Base-by-base conservation (phyloP, 2,888 invertebrate genomes). In the Baccha elongata region DNA sequence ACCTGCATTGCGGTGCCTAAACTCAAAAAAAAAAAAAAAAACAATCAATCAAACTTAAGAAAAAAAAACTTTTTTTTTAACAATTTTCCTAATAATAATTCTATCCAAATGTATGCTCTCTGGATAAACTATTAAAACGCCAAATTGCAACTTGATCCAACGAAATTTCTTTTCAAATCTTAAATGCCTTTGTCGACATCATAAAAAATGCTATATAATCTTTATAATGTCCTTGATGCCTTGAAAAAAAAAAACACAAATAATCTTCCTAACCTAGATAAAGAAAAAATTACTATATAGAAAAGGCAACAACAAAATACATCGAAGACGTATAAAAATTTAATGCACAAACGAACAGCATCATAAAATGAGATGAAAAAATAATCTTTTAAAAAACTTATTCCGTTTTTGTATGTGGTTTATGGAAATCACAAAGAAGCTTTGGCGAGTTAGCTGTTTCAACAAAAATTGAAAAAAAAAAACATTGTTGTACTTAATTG, bases 391-490 rank as follows among this genome's bases (percentile, higher is more conserved):
- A 26, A 17, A 58, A 74, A 83, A 83, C 81, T 83, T 83, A 83
- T 76, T 67, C 71, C 71, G 76, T 83, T 83, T 74, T 75, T 42
- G 72, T 72, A 50, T 42, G 72, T 72, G 58, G 68, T 73, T 64
- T 72, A 83, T 76, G 83, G 76, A 83, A 83, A 83, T 83, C 68
- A 52, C 83, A 83, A 83, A 68, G 83, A 72, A 73, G 75, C 71
- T 71, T 46, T 53, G 53, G 35, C 11, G 37, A 69, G 46, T 65
- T 52, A 48, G 52, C 71, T 53, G 46, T 23, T 4, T 3, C 29
- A 7, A 8, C 29, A 6, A n/a, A n/a, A n/a, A n/a, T n/a, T n/a
- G n/a, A n/a, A n/a, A n/a, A n/a, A n/a, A n/a, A n/a, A n/a, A n/a
- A n/a, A n/a, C n/a, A 32, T 23, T 23, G 23, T 69, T 46, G 68